These are phyloP conservation scores for Ophion ellenae DNA, from an alignment of 2,888 invertebrate genomes.

Conservation along the genomic window DNA sequence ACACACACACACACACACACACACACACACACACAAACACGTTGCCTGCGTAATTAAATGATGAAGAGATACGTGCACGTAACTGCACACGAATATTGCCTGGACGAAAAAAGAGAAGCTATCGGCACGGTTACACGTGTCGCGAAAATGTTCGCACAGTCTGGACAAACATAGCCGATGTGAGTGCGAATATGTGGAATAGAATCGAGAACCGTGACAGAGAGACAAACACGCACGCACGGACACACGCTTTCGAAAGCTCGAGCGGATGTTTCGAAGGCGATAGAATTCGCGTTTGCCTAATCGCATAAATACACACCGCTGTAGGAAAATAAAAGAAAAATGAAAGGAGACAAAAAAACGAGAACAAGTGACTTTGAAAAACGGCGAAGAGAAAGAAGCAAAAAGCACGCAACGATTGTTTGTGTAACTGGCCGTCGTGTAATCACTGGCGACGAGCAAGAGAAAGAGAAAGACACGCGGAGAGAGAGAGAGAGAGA, in stretches of 20 bases:
- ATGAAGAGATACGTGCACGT: background rate
- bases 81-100: background rate
- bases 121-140: background rate
- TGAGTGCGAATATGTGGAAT: background rate
- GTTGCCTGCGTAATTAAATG: background rate
- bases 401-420: conserved; percentile 27
- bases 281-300: conserved; percentile 62
- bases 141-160: conserved; percentile 4
- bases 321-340: background rate
- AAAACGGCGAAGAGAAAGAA: background rate
- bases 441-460: background rate
- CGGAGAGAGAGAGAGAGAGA: too few species aligned
- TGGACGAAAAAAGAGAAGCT: background rate
- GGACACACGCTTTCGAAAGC: conserved; percentile 57
- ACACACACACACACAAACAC: background rate
- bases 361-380: background rate
- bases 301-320: conserved; percentile 57
- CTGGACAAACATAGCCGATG: background rate
- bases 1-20: too few species aligned
- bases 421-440: conserved; percentile 2
- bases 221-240: conserved; percentile 54
- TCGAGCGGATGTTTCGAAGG: conserved; percentile 65
- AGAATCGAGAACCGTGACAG: conserved; percentile 10
- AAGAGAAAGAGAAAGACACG: too few species aligned
- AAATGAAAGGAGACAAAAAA: conserved; percentile 2